Evolutionary conservation across 2,888 invertebrate species (phyloP).

Genomic region (Neoitamus cyanurus): DNA sequence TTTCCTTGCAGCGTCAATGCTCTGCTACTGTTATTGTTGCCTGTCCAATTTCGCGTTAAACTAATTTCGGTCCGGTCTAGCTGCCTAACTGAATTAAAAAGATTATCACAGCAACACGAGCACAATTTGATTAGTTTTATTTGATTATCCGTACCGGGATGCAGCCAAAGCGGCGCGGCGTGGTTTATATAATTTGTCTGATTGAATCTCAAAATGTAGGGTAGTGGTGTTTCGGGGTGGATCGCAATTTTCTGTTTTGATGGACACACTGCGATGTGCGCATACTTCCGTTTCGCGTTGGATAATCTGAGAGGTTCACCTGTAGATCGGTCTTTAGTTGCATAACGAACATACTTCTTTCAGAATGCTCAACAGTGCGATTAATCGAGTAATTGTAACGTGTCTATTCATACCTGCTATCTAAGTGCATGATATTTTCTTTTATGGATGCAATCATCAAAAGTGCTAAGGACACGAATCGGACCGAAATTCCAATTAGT

Average conservation of each 20-base stretch:
- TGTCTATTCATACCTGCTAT: background rate
- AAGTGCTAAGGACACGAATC: background rate
- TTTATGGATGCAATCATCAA: background rate
- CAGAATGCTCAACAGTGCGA: background rate
- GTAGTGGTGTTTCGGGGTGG: background rate
- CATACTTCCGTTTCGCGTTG: background rate
- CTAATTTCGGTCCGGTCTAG: conserved; percentile 33
- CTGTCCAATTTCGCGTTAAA: conserved; percentile 21
- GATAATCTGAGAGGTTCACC: background rate
- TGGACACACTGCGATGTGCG: background rate
- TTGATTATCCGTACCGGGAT: conserved; percentile 23
- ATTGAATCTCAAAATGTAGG: background rate
- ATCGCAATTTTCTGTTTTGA: background rate
- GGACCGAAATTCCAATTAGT: background rate
- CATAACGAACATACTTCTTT: background rate
- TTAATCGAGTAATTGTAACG: background rate
- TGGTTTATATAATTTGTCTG: conserved; percentile 10
- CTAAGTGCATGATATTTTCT: background rate
- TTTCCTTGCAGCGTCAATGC: conserved; percentile 21
- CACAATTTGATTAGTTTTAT: conserved; percentile 40
- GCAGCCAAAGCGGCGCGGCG: background rate
- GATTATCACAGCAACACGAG: conserved; percentile 37
- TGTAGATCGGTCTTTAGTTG: background rate
- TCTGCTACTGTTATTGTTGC: background rate
- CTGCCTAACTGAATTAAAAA: conserved; percentile 38